A percentile compares a stretch with the other conserved stretches of the same genome.
Evolutionary conservation across 2,113 vertebrate species (phyloP).

Genomic region (Corvus moneduloides): DNA sequence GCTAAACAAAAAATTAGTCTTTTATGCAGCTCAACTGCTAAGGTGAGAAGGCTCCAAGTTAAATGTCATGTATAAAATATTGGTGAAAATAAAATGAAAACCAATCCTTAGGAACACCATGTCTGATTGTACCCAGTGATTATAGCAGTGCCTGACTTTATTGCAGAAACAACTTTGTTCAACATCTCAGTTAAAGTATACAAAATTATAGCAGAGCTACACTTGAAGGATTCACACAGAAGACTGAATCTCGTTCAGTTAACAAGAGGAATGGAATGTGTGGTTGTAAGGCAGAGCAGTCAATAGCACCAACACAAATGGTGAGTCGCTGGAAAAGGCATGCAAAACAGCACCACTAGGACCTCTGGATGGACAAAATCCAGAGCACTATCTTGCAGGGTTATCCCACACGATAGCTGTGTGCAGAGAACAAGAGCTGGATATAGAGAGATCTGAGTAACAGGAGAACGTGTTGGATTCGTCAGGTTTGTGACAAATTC

Average conservation of each 20-base stretch:
- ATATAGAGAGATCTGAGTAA: background rate
- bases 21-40: background rate
- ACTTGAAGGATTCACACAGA: background rate
- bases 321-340: background rate
- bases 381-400: background rate
- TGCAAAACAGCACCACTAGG: background rate
- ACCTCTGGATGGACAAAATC: background rate
- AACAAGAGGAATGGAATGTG: background rate
- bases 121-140: background rate
- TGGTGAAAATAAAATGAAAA: background rate
- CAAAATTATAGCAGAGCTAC: background rate
- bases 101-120: background rate
- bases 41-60: background rate
- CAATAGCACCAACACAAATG: background rate
- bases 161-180: background rate
- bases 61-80: background rate
- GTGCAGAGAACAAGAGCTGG: background rate
- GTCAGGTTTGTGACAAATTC: background rate
- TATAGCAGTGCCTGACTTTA: background rate
- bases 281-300: background rate
- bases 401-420: background rate
- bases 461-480: background rate
- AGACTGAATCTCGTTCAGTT: background rate
- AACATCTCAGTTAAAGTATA: background rate
- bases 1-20: background rate